Conservation (phyloP, 2,888 invertebrate genomes). For the Entomobrya proxima region DNA sequence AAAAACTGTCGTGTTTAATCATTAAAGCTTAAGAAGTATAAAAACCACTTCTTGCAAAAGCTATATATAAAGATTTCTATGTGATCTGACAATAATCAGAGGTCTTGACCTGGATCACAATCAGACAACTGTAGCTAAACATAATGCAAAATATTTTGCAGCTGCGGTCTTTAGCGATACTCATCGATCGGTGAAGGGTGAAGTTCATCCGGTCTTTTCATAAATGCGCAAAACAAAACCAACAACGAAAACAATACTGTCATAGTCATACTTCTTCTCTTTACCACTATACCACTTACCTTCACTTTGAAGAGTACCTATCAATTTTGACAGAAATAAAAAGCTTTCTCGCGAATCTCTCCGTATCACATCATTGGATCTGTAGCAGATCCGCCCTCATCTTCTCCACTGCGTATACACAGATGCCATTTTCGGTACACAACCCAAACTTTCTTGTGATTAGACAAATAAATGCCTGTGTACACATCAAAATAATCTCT, state of each 20-base stretch:
- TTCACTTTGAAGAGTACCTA: too few species aligned
- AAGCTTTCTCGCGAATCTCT: not conserved
- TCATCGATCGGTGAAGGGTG: conserved; percentile 24
- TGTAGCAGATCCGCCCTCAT: not conserved
- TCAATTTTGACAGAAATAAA: not conserved
- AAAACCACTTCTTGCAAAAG: not conserved
- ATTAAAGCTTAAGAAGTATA: not conserved
- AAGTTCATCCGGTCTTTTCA: not conserved
- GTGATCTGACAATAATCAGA: not conserved
- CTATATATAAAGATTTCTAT: not conserved
- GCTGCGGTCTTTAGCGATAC: not conserved
- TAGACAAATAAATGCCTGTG: not conserved
- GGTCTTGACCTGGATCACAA: conserved; percentile 49
- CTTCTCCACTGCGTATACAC: not conserved
- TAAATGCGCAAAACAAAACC: not conserved
- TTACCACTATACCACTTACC: not conserved
- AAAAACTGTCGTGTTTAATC: conserved; percentile 13
- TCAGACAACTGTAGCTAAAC: not conserved
- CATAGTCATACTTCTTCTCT: not conserved
- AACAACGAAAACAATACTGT: not conserved
- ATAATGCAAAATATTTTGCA: not conserved
- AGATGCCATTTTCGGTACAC: not conserved
- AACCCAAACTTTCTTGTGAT: not conserved
- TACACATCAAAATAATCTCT: not conserved
- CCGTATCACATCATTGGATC: not conserved